Evolutionary conservation across 2,797 vertebrate species (phyloP).

Genomic region (Denticeps clupeoides): DNA sequence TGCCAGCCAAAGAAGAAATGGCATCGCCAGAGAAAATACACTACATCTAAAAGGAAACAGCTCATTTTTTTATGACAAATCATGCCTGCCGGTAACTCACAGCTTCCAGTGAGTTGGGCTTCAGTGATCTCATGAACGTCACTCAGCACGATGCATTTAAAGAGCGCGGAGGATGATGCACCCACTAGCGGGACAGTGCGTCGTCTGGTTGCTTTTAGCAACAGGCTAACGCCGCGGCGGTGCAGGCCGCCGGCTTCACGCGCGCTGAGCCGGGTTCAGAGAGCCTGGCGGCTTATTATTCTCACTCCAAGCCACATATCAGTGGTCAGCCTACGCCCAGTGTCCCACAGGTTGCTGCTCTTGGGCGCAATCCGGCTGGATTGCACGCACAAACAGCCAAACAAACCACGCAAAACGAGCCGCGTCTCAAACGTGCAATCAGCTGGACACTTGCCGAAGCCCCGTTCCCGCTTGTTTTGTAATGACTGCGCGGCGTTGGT

Average conservation of each 20-base stretch:
- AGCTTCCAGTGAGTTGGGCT: conserved; percentile 17
- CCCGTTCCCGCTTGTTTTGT: no score
- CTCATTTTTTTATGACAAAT: conserved; percentile 33
- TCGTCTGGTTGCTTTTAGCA: no score
- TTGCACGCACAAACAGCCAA: conserved; percentile 4
- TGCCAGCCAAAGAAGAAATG: conserved; percentile 22
- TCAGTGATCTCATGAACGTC: conserved; percentile 20
- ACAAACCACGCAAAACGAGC: background rate
- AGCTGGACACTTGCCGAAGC: background rate
- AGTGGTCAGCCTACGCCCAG: background rate
- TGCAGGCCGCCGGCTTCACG: background rate
- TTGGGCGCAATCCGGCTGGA: background rate
- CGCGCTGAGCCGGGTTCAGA: background rate
- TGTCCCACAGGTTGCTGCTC: background rate
- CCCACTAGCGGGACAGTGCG: background rate
- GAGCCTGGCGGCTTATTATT: background rate
- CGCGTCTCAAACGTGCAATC: conserved; percentile 17
- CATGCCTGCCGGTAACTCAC: conserved; percentile 23
- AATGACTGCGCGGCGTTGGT: no score
- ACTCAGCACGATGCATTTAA: conserved; percentile 9
- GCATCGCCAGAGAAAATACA: conserved; percentile 28
- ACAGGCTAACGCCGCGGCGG: no score
- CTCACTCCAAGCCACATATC: conserved; percentile 1
- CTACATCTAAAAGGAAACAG: conserved; percentile 20
- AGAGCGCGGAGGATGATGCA: conserved; percentile 1